Percentiles rank a stretch among this genome's conserved stretches.
Conservation (phyloP, 2,113 vertebrate genomes). For the Hoplias malabaricus region DNA sequence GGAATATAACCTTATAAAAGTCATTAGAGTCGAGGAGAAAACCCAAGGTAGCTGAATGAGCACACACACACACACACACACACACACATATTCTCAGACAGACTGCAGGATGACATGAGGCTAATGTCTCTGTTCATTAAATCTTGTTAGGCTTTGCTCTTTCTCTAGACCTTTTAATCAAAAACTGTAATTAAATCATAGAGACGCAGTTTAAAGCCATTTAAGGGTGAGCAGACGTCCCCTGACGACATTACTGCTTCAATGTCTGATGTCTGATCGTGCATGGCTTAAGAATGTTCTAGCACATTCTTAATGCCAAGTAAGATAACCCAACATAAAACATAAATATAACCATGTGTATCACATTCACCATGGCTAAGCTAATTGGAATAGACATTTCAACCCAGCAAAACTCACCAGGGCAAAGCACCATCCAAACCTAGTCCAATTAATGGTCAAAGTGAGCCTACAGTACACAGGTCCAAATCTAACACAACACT, state of each 20-base stretch:
- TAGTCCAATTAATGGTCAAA: background rate
- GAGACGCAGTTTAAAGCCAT: conserved; percentile 18
- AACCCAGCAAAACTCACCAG: background rate
- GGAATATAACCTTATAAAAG: conserved; percentile 60
- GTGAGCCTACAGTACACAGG: background rate
- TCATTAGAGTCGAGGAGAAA: conserved; percentile 50
- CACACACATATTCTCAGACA: conserved; percentile 1
- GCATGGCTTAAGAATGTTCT: background rate
- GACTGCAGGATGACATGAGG: conserved; percentile 14
- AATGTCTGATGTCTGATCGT: conserved; percentile 2
- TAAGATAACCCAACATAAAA: conserved; percentile 5
- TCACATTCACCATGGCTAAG: background rate
- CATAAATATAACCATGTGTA: background rate
- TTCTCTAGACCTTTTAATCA: conserved; percentile 36
- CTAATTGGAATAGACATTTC: conserved; percentile 18
- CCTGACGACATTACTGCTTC: background rate
- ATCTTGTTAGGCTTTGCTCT: conserved; percentile 20
- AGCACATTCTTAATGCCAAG: background rate
- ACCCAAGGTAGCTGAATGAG: background rate
- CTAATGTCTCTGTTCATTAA: conserved; percentile 28
- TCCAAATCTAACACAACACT: conserved; percentile 14
- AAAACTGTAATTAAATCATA: conserved; percentile 31
- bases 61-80: conserved; percentile 14
- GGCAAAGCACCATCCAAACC: background rate
- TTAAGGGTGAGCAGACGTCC: conserved; percentile 9